A percentile compares a stretch with the other conserved stretches of the same genome.
These are phyloP conservation scores for Mesocentrotus franciscanus DNA, from an alignment of 53 echinoderm and acorn worm species.

Conservation along the genomic window DNA sequence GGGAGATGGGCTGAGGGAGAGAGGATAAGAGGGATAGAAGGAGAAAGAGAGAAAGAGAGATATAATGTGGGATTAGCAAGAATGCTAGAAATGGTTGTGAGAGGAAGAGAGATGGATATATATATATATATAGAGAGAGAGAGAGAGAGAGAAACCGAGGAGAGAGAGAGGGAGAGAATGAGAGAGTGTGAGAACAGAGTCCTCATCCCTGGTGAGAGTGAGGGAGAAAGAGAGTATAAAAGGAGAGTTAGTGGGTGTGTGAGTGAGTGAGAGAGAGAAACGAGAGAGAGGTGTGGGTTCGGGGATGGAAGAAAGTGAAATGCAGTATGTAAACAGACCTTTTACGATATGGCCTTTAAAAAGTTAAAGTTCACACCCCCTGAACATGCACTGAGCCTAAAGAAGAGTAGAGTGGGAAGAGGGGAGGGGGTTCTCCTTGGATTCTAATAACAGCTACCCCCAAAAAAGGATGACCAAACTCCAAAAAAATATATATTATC, in stretches of 20 bases:
- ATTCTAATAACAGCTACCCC: no score
- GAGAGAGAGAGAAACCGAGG: slow-evolving; percentile 19
- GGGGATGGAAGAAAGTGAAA: background rate
- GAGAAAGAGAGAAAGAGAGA: background rate
- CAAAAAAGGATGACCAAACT: no score
- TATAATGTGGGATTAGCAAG: no score
- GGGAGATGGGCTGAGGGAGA: background rate
- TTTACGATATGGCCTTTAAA: no score
- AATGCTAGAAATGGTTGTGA: no score
- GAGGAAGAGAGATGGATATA: no score
- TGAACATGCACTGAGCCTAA: no score
- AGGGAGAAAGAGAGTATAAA: background rate
- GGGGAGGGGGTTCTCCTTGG: no score
- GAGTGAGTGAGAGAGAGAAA: background rate
- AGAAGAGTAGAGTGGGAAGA: background rate
- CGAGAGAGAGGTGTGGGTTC: background rate
- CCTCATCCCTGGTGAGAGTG: no score
- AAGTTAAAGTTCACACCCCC: no score
- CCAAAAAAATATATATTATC: background rate
- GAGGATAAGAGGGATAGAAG: background rate
- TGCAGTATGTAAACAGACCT: no score
- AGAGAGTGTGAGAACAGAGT: background rate
- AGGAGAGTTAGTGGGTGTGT: background rate
- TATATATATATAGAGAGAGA: background rate
- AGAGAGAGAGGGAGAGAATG: background rate